Conservation (phyloP, 2,888 invertebrate genomes). For the Neoaliturus tenellus region DNA sequence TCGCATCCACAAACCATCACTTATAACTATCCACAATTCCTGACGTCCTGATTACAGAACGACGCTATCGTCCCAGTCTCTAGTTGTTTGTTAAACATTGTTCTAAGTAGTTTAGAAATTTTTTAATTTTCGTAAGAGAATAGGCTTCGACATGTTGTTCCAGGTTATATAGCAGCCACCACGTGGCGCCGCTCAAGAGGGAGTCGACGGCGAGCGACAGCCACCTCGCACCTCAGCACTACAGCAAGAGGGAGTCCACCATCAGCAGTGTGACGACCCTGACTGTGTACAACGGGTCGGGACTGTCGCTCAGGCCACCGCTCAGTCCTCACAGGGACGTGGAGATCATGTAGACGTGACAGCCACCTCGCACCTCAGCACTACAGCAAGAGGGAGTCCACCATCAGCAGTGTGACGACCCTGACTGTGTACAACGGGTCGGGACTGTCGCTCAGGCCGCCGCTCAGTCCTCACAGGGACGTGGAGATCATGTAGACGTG, state of each 20-base stretch:
- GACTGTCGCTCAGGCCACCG: conserved; percentile 39
- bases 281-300: conserved; percentile 51
- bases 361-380: neutral
- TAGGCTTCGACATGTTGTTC: conserved; percentile 12
- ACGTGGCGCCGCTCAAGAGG: conserved; percentile 29
- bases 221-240: conserved; percentile 42
- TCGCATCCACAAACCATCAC: too few species aligned
- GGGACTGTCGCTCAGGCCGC: conserved; percentile 39
- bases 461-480: conserved; percentile 37
- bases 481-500: conserved; percentile 36
- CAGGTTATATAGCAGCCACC: conserved; percentile 54
- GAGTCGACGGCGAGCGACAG: conserved; percentile 31
- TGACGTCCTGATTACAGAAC: too few species aligned
- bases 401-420: conserved; percentile 53
- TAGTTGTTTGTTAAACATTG: too few species aligned
- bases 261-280: conserved; percentile 52
- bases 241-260: conserved; percentile 51
- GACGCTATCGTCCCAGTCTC: too few species aligned
- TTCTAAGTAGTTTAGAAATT: neutral
- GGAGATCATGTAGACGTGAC: conserved; percentile 19
- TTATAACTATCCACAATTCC: too few species aligned
- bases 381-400: conserved; percentile 53
- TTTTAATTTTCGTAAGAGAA: neutral
- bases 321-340: conserved; percentile 40
- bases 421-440: conserved; percentile 50